phyloP scores from a whole-genome alignment of 2,888 invertebrate species.

The Oscheius sp. region DNA sequence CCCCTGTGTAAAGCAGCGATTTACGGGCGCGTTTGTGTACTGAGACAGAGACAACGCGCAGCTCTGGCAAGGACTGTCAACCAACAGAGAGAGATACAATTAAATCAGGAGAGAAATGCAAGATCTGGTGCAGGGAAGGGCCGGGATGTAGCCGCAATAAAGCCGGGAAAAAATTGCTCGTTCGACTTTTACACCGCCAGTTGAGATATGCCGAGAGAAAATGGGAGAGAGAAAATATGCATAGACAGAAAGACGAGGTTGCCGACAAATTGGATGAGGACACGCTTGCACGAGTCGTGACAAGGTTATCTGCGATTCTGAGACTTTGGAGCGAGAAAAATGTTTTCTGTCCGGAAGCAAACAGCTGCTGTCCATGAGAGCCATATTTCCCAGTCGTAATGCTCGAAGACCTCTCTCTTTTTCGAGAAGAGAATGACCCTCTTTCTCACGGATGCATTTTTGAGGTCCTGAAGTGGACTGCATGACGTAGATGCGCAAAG shows the following conservation, averaged over 20 bases:
- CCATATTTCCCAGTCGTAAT: too few species aligned
- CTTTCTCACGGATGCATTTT: too few species aligned
- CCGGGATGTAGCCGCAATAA: neutral
- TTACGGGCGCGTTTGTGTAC: conserved; percentile 37
- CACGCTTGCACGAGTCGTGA: conserved; percentile 29
- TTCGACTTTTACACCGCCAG: neutral
- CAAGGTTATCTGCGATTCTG: conserved; percentile 32
- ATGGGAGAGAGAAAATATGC: conserved; percentile 5
- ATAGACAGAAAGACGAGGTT: conserved; percentile 2
- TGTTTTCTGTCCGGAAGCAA: too few species aligned
- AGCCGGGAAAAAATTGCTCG: neutral
- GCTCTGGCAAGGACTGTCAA: conserved; percentile 1
- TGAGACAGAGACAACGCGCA: conserved; percentile 19
- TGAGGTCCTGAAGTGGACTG: too few species aligned
- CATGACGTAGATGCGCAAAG: too few species aligned
- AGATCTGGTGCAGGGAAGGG: too few species aligned
- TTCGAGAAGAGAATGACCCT: too few species aligned
- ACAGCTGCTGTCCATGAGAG: too few species aligned
- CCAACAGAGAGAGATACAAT: neutral
- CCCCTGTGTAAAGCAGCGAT: conserved; percentile 34
- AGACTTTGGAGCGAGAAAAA: neutral
- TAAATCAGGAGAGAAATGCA: neutral
- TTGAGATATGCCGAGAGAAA: too few species aligned
- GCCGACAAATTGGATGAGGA: conserved; percentile 34
- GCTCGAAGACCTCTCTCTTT: too few species aligned